These are phyloP conservation scores for Gobius niger DNA, from an alignment of 2,113 vertebrate genomes.

Conservation along the genomic window DNA sequence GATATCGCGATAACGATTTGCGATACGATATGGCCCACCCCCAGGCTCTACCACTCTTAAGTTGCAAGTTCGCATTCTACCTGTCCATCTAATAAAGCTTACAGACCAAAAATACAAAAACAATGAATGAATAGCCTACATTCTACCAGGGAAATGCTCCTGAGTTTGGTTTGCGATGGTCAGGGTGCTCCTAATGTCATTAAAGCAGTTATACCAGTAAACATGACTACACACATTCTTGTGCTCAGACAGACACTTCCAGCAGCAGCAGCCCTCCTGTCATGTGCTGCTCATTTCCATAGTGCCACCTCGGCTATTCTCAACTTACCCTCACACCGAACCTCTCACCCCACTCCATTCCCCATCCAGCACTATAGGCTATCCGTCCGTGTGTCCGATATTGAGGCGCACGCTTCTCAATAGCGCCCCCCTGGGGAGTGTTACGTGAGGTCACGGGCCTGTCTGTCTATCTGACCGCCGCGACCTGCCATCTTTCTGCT, in stretches of 20 bases:
- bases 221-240: conserved; percentile 29
- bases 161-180: conserved; percentile 34
- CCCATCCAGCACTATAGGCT: neutral
- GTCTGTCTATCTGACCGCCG: conserved; percentile 53
- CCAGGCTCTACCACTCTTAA: too few relatives aligned
- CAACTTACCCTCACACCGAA: neutral
- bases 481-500: conserved; percentile 28
- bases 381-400: neutral
- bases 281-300: conserved; percentile 71
- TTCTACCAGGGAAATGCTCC: neutral
- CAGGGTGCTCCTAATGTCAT: conserved; percentile 57
- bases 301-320: conserved; percentile 40
- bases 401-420: neutral
- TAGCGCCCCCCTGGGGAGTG: conserved; percentile 15
- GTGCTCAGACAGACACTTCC: conserved; percentile 22
- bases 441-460: conserved; percentile 48
- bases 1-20: too few relatives aligned
- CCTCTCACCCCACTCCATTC: conserved; percentile 2
- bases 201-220: neutral
- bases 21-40: too few relatives aligned
- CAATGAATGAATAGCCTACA: neutral
- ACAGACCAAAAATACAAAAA: too few relatives aligned
- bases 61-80: too few relatives aligned
- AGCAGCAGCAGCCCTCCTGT: conserved; percentile 27
- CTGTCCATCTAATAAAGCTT: too few relatives aligned